phyloP scores from a whole-genome alignment of 2,888 invertebrate genomes.

The Agrilus cyanescens region DNA sequence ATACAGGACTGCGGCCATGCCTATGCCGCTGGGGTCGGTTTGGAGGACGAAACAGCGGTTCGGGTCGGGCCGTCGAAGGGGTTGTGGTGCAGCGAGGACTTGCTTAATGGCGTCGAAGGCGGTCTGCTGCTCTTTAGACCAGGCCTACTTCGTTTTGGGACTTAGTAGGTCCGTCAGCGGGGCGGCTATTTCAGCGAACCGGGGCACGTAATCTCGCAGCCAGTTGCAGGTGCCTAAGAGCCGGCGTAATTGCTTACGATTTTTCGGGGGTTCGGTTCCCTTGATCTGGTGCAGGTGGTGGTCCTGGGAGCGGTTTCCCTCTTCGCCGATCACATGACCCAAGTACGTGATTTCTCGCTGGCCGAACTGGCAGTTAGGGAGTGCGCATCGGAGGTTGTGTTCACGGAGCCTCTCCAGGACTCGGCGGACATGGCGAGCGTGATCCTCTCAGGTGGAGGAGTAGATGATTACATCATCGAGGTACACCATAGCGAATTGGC shows the following conservation, averaged over 20 bases:
- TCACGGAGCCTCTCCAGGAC: conserved; percentile 13
- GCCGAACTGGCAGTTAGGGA: conserved; percentile 13
- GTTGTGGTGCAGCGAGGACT: conserved; percentile 9
- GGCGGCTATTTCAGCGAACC: conserved; percentile 12
- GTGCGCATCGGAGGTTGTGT: conserved; percentile 9
- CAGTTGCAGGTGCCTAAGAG: conserved; percentile 19
- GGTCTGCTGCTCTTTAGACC: conserved; percentile 7
- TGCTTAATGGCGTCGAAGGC: conserved; percentile 11
- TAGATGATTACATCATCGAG: conserved; percentile 22
- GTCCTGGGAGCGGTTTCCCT: conserved; percentile 7
- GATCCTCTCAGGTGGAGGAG: conserved; percentile 10
- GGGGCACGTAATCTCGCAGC: conserved; percentile 18
- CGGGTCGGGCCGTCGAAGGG: neutral
- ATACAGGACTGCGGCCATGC: conserved; percentile 1
- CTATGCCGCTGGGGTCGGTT: conserved; percentile 1
- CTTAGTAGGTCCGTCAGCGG: conserved; percentile 16
- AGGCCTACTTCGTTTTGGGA: conserved; percentile 6
- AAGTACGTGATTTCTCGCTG: conserved; percentile 7
- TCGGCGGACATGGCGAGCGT: conserved; percentile 10
- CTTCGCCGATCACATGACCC: conserved; percentile 9
- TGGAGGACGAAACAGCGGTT: neutral
- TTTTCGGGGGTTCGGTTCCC: conserved; percentile 5
- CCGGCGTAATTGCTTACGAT: conserved; percentile 7
- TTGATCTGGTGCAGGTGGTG: conserved; percentile 8
- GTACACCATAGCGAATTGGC: conserved; percentile 17